Evolutionary conservation across 2,113 vertebrate genomes (phyloP).

Genomic region (Entomyzon cyanotis): DNA sequence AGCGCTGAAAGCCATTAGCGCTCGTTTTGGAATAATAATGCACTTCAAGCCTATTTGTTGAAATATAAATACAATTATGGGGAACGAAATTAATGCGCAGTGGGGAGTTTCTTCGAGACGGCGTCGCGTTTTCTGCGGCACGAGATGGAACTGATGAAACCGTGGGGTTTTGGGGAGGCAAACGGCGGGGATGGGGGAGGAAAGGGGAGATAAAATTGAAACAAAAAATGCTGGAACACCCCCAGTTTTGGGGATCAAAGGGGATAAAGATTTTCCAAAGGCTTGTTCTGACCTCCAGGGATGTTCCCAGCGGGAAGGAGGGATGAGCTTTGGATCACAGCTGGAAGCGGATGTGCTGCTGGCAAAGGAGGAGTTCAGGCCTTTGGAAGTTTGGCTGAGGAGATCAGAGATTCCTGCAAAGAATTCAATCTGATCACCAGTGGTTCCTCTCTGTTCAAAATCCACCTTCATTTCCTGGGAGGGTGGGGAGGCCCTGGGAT

Average conservation of each 20-base stretch:
- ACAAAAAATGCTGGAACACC: neutral
- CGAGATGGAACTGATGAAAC: neutral
- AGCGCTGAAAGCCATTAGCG: slow-evolving; percentile 55
- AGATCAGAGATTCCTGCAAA: neutral
- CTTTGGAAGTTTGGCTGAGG: neutral
- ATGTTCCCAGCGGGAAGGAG: neutral
- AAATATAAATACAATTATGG: slow-evolving; percentile 65
- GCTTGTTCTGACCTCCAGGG: neutral
- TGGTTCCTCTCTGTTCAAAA: neutral
- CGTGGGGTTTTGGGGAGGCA: neutral
- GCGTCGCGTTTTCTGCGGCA: neutral
- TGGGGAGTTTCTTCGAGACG: slow-evolving; percentile 13
- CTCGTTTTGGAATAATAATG: slow-evolving; percentile 57
- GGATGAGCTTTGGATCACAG: neutral
- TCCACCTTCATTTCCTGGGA: neutral
- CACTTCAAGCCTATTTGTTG: slow-evolving; percentile 54
- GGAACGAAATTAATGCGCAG: slow-evolving; percentile 47
- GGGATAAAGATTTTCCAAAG: neutral
- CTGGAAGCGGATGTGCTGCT: neutral
- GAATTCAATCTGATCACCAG: no score
- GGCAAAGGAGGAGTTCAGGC: neutral
- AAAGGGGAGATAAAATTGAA: neutral
- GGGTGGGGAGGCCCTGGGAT: no score
- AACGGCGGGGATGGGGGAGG: neutral
- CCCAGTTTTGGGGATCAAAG: neutral